Conservation (phyloP, 1,140 invertebrate species). For the Lineus longissimus region DNA sequence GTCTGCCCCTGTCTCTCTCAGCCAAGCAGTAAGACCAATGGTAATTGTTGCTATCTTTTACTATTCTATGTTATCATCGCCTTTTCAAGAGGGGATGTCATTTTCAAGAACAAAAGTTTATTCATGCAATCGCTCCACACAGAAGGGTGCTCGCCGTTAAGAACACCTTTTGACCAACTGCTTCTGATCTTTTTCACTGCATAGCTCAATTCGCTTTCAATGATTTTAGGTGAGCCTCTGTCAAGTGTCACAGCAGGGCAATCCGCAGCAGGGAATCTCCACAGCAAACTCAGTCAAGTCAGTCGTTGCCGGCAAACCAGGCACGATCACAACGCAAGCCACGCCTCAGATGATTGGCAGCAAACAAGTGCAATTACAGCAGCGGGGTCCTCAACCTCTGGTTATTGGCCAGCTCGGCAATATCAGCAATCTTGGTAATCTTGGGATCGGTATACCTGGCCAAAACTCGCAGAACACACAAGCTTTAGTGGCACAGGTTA, state of each 20-base stretch:
- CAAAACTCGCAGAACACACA: too few species aligned
- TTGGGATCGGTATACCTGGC: background rate
- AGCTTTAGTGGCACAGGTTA: background rate
- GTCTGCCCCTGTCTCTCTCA: slow-evolving; percentile 6
- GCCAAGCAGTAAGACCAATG: slow-evolving; percentile 20
- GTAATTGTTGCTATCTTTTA: slow-evolving; percentile 24
- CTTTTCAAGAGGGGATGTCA: background rate
- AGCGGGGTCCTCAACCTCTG: background rate
- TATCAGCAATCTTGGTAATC: background rate
- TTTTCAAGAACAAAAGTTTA: background rate
- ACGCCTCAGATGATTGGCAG: background rate
- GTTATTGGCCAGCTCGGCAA: slow-evolving; percentile 4
- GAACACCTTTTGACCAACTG: background rate
- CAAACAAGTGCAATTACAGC: background rate
- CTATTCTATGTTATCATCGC: slow-evolving; percentile 21
- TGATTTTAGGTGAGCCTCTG: background rate
- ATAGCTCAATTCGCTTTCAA: too few species aligned
- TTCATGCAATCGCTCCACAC: background rate
- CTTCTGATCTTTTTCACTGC: too few species aligned
- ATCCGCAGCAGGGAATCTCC: background rate
- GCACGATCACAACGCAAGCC: background rate
- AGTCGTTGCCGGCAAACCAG: slow-evolving; percentile 1
- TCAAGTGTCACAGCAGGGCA: background rate
- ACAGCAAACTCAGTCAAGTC: too few species aligned
- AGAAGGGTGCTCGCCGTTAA: background rate